phyloP scores from a whole-genome alignment of 2,797 vertebrate species.

The Falco columbarius region DNA sequence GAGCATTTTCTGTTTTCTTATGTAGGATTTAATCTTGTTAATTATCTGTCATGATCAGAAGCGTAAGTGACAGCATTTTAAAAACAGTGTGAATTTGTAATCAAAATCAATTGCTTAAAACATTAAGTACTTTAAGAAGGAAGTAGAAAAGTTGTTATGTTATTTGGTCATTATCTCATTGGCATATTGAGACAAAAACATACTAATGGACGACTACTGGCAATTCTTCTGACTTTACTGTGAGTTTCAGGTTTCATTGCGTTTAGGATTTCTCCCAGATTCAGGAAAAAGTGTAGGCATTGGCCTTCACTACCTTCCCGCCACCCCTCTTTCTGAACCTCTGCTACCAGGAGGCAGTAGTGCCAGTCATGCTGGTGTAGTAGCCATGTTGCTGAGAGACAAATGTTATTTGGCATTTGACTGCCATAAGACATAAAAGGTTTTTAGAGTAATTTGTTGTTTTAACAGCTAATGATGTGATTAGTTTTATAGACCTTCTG shows the following conservation, averaged over 20 bases:
- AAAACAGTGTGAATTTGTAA: background rate
- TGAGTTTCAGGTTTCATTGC: background rate
- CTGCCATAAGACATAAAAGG: background rate
- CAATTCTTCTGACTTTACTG: background rate
- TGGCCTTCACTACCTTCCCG: background rate
- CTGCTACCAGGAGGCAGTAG: background rate
- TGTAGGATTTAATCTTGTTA: background rate
- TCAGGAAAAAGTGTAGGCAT: rapidly evolving
- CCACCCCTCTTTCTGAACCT: background rate
- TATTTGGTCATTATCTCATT: background rate
- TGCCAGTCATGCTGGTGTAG: background rate
- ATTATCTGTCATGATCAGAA: background rate
- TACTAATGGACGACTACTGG: background rate
- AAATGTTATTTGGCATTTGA: background rate
- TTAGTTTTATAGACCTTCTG: slow-evolving; percentile 59
- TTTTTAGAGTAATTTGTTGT: slow-evolving; percentile 24
- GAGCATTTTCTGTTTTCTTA: background rate
- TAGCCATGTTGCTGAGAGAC: background rate
- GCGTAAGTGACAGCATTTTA: background rate
- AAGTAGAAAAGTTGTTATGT: background rate
- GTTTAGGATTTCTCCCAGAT: background rate
- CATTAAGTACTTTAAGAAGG: background rate
- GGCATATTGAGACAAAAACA: background rate
- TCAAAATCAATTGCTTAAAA: background rate
- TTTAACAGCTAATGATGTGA: slow-evolving; percentile 40